Conservation (phyloP, 2,797 vertebrate species). For the Sardinella longiceps region DNA sequence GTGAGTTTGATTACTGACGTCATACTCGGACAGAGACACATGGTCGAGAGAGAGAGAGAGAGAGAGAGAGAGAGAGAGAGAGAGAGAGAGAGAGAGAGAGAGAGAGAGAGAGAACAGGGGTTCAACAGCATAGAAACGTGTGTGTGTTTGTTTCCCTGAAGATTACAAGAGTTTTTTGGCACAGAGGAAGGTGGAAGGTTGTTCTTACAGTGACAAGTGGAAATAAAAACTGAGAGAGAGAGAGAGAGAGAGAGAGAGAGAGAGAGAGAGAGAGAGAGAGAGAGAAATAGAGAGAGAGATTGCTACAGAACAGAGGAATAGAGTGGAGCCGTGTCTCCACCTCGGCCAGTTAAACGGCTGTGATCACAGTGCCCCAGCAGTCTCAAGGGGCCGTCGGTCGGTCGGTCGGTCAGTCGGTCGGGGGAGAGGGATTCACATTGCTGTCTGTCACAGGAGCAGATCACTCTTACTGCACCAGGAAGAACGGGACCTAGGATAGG, state of each 20-base stretch:
- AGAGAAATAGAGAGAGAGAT: background rate
- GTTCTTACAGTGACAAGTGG: slow-evolving; percentile 53
- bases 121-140: slow-evolving; percentile 52
- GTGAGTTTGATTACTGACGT: background rate
- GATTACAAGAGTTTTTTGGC: slow-evolving; percentile 71
- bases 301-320: slow-evolving; percentile 29
- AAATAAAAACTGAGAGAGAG: slow-evolving; percentile 35
- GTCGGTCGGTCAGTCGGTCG: no score
- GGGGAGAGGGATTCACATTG: slow-evolving; percentile 40
- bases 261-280: slow-evolving; percentile 38
- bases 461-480: slow-evolving; percentile 33
- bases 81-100: background rate
- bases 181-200: slow-evolving; percentile 52
- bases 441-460: slow-evolving; percentile 36
- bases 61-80: background rate
- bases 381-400: background rate
- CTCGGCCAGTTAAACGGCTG: background rate
- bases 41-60: background rate
- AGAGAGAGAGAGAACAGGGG: slow-evolving; percentile 45
- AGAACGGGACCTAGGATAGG: slow-evolving; percentile 52
- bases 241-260: background rate
- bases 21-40: background rate
- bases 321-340: background rate
- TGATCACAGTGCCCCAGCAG: slow-evolving; percentile 54
- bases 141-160: slow-evolving; percentile 68